A percentile compares a stretch with the other conserved stretches of the same genome.
These are phyloP conservation scores for Montifringilla adamsi DNA, from an alignment of 2,113 vertebrate species.

Conservation along the genomic window DNA sequence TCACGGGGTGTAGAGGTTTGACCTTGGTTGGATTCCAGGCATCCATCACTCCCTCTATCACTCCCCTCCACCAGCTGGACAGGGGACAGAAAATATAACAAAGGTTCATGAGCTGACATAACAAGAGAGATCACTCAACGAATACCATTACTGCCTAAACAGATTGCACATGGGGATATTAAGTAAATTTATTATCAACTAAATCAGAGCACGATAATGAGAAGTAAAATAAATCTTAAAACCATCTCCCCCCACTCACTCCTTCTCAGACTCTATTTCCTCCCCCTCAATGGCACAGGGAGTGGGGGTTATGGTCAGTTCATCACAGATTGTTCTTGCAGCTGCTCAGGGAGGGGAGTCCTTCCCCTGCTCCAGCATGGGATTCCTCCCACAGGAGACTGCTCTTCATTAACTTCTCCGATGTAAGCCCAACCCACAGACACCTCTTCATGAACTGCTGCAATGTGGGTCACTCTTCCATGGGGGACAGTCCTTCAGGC, in stretches of 20 bases:
- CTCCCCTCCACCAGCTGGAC: background rate
- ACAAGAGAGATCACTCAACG: background rate
- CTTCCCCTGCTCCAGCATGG: background rate
- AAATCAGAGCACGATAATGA: background rate
- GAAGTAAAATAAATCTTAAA: background rate
- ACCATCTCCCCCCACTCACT: background rate
- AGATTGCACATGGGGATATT: background rate
- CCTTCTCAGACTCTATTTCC: background rate
- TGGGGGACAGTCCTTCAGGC: background rate
- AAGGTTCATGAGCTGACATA: background rate
- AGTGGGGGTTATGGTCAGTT: background rate
- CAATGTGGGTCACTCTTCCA: accelerated
- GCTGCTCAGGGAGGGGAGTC: background rate
- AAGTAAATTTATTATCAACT: background rate
- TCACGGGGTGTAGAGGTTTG: background rate
- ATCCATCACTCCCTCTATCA: background rate
- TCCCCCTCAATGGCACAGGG: background rate
- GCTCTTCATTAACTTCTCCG: background rate
- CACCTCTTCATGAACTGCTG: background rate
- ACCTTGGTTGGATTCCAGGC: background rate
- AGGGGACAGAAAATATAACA: background rate
- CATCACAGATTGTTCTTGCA: background rate
- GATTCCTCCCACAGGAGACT: background rate
- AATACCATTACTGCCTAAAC: background rate
- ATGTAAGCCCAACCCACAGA: accelerated